Evolutionary conservation across 2,888 invertebrate species (phyloP), one percentile per base, ranked within the genome.

Genomic region (Quadroppia sp.): DNA sequence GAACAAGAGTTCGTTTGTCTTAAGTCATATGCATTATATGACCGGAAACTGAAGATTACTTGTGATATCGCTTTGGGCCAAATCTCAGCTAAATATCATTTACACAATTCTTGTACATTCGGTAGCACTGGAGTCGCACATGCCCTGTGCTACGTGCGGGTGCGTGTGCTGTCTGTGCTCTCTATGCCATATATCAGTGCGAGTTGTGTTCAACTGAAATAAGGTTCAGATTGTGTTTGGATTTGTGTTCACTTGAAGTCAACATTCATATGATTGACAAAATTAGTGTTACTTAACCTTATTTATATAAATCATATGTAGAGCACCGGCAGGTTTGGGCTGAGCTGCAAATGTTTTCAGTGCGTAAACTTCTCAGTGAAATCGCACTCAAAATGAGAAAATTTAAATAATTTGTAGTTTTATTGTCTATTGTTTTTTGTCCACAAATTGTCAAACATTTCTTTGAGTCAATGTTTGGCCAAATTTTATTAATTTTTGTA

Each of bases 21-120:
- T 32, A 59, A 30, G 40, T 40, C 23, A 7, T 67, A 42, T 67
- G 40, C 67, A 59, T 32, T n/a, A 42, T 25, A 20, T 15, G 67
- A 67, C 67, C 67, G 67, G 67, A 67, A 67, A 67, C 67, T 36
- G 36, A 23, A 40, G 67, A 67, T 67, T 67, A 67, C 67, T 67
- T 67, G 67, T 67, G 67, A 67, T 67, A 40, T 67, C 20, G 67
- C 67, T 23, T 2, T 7, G 1, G 23, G 67, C 40, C 17, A 20
- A 67, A 67, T 67, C 67, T 67, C 67, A 67, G 67, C 67, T 67
- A 25, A 67, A 67, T 67, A 67, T 67, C 67, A 67, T 67, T 67
- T 67, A 67, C 67, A 40, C 40, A 15, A 23, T 40, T 32, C 13
- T 32, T n/a, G 40, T 9, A 11, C 32, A n/a, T 30, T 32, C 32